These are phyloP conservation scores for Volucella inanis DNA, from an alignment of 2,888 invertebrate species.

Conservation along the genomic window DNA sequence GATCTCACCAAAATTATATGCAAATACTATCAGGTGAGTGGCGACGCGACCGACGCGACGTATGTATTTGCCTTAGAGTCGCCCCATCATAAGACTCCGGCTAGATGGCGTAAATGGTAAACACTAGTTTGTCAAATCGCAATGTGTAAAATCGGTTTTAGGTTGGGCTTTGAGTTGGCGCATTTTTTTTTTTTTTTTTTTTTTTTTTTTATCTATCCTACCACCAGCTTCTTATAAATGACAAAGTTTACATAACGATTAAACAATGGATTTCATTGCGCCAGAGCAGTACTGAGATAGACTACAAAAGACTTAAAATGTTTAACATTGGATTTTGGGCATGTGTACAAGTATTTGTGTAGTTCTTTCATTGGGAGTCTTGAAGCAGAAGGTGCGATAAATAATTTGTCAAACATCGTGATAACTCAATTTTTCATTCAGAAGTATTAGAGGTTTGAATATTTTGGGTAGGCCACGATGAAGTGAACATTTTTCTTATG, in stretches of 20 bases:
- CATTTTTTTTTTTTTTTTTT: conserved; percentile 31
- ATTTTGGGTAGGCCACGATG: too few relatives aligned
- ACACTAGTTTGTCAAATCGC: conserved; percentile 70
- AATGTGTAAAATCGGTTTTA: conserved; percentile 71
- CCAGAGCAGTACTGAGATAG: conserved; percentile 8
- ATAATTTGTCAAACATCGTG: conserved; percentile 14
- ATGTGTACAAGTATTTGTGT: conserved; percentile 21
- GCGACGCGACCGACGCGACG: conserved; percentile 14
- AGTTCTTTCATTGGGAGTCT: conserved; percentile 2
- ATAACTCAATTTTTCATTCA: too few relatives aligned
- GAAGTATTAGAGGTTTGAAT: too few relatives aligned
- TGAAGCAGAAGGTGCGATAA: conserved; percentile 28
- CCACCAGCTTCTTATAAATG: conserved; percentile 43
- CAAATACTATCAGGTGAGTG: conserved; percentile 69
- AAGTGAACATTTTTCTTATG: too few relatives aligned
- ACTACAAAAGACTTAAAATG: conserved; percentile 45
- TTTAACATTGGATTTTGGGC: conserved; percentile 61
- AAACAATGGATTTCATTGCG: conserved; percentile 48
- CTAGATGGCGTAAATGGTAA: conserved; percentile 66
- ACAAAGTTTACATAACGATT: conserved; percentile 50
- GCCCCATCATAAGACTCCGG: conserved; percentile 55
- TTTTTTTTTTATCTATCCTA: conserved; percentile 17
- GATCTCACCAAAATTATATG: conserved; percentile 75
- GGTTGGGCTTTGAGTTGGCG: conserved; percentile 71
- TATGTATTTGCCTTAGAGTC: conserved; percentile 39